phyloP scores from a whole-genome alignment of 2,113 vertebrate species.

The Pao palembangensis region DNA sequence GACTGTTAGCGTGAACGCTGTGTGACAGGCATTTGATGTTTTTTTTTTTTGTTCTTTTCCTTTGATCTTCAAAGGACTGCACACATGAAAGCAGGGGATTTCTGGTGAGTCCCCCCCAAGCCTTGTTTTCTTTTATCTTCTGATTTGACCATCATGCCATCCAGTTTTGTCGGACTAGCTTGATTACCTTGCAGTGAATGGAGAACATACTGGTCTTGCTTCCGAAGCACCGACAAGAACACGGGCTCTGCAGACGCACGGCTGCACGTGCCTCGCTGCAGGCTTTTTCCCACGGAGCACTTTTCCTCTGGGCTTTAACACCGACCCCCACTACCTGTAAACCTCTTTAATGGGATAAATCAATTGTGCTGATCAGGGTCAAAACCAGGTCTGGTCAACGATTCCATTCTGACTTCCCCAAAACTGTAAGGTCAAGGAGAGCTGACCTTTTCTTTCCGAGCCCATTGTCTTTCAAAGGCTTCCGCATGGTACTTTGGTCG shows the following conservation, averaged over 20 bases:
- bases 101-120: conserved; percentile 29
- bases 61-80: conserved; percentile 17
- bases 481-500: conserved; percentile 83
- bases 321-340: conserved; percentile 33
- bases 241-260: conserved; percentile 58
- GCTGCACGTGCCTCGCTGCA: conserved; percentile 52
- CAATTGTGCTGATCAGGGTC: conserved; percentile 62
- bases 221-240: conserved; percentile 79
- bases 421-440: conserved; percentile 24
- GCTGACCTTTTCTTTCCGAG: conserved; percentile 45
- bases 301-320: conserved; percentile 53
- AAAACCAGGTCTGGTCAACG: conserved; percentile 60
- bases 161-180: conserved; percentile 49
- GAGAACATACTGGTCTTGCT: conserved; percentile 78
- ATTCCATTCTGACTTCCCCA: conserved; percentile 35
- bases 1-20: conserved; percentile 38
- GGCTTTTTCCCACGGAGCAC: conserved; percentile 21
- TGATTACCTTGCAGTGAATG: conserved; percentile 74
- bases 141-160: conserved; percentile 38
- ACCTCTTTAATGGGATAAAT: conserved; percentile 80
- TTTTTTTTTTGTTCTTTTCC: neutral
- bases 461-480: conserved; percentile 59
- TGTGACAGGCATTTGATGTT: conserved; percentile 15
- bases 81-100: conserved; percentile 23
- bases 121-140: conserved; percentile 11